phyloP scores from a whole-genome alignment of 1,140 invertebrate genomes.

The Diuraphis noxia region DNA sequence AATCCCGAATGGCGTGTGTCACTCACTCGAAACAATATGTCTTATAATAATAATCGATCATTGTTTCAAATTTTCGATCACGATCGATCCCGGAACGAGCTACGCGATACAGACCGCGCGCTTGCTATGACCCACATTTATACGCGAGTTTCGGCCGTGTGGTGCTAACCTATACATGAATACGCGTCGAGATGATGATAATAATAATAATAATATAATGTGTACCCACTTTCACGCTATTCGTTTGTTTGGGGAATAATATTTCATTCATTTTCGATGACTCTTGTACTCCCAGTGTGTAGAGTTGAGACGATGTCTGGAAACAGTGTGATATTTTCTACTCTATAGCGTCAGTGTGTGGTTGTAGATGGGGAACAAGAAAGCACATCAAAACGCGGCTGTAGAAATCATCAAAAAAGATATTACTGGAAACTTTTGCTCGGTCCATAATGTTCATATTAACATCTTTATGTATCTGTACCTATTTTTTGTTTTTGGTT shows the following conservation, averaged over 20 bases:
- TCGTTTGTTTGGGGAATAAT: slow-evolving; percentile 1
- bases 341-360: rapidly evolving
- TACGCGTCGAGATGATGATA: background rate
- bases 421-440: background rate
- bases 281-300: background rate
- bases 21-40: slow-evolving; percentile 26
- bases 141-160: background rate
- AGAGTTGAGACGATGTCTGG: background rate
- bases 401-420: background rate
- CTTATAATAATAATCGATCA: slow-evolving; percentile 49
- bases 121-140: slow-evolving; percentile 39
- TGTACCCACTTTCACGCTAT: slow-evolving; percentile 7
- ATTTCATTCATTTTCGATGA: background rate
- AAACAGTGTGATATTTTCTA: background rate
- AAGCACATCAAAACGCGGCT: background rate
- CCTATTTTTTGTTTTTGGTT: no score
- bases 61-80: slow-evolving; percentile 53
- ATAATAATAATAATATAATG: background rate
- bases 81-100: slow-evolving; percentile 49
- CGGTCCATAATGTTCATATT: background rate
- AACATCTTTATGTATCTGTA: no score
- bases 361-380: background rate
- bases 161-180: background rate
- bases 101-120: background rate
- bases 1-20: slow-evolving; percentile 24